A percentile compares a stretch with the other conserved stretches of the same genome.
Conservation (phyloP, 2,113 vertebrate genomes). For the Chloropsis cyanopogon region DNA sequence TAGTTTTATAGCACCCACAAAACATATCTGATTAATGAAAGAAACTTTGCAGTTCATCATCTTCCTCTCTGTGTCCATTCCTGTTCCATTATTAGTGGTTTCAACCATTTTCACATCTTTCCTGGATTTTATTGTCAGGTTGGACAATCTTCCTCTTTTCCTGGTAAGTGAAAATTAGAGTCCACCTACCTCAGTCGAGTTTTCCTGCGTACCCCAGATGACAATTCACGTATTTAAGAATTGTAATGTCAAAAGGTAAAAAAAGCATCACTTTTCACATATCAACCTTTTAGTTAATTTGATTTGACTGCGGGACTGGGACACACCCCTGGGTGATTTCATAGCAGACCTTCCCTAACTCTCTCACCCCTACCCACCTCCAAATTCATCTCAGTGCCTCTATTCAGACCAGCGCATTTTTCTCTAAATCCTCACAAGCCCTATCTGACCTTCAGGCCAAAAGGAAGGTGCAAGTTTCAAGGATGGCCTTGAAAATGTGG, state of each 20-base stretch:
- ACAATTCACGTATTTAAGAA: not conserved
- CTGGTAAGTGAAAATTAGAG: not conserved
- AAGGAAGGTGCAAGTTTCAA: not conserved
- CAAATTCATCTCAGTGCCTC: not conserved
- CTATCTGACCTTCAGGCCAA: not conserved
- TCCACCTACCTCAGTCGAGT: not conserved
- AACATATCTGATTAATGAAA: not conserved
- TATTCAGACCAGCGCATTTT: not conserved
- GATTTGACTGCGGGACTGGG: not conserved
- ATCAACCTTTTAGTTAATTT: not conserved
- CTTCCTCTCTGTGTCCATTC: not conserved
- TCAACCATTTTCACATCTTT: not conserved
- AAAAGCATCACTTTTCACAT: not conserved
- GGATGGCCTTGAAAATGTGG: not conserved
- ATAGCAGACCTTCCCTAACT: not conserved
- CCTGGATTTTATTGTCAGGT: not conserved
- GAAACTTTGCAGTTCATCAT: not conserved
- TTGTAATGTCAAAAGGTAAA: not conserved
- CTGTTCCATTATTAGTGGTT: not conserved
- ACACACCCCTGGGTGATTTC: not conserved
- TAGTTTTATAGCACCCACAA: not conserved
- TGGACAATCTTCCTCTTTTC: not conserved
- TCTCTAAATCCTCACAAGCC: not conserved
- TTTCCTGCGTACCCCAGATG: not conserved
- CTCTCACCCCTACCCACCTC: not conserved